phyloP scores from a whole-genome alignment of 2,888 invertebrate genomes.

The Diarsia rubi region DNA sequence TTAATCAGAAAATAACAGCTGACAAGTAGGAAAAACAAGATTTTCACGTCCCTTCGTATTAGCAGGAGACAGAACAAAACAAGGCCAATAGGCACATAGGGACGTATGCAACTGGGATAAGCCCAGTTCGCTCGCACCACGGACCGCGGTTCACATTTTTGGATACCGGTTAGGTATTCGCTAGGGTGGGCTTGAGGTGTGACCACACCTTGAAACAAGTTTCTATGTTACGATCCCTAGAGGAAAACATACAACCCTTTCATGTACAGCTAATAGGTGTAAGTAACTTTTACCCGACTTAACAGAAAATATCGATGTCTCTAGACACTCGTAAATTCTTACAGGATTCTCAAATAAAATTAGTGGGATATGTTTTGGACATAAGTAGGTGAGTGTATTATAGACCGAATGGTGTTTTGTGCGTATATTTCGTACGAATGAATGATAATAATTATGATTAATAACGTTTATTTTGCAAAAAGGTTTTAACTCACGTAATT shows the following conservation, averaged over 20 bases:
- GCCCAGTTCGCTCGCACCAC: too few species aligned
- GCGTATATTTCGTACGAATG: background rate
- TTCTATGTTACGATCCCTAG: conserved; percentile 43
- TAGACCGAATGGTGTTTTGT: background rate
- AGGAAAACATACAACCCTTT: conserved; percentile 55
- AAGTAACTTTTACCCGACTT: conserved; percentile 57
- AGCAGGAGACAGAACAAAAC: too few species aligned
- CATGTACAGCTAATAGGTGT: conserved; percentile 60
- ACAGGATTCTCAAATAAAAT: conserved; percentile 58
- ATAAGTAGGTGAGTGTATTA: background rate
- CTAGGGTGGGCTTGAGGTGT: background rate
- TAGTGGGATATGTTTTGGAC: conserved; percentile 36
- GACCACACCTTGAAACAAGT: conserved; percentile 35
- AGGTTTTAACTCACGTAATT: too few species aligned
- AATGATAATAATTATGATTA: too few species aligned
- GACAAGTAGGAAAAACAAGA: too few species aligned
- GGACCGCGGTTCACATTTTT: too few species aligned
- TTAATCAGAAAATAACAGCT: too few species aligned
- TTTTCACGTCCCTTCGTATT: too few species aligned
- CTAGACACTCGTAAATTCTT: conserved; percentile 59
- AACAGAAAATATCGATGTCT: conserved; percentile 63
- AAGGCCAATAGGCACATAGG: too few species aligned
- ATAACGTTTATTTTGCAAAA: too few species aligned
- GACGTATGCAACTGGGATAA: too few species aligned
- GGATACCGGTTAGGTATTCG: background rate